Evolutionary conservation across 2,888 invertebrate genomes (phyloP), one percentile per base, ranked within the genome.

Genomic region (Endotricha flammealis): DNA sequence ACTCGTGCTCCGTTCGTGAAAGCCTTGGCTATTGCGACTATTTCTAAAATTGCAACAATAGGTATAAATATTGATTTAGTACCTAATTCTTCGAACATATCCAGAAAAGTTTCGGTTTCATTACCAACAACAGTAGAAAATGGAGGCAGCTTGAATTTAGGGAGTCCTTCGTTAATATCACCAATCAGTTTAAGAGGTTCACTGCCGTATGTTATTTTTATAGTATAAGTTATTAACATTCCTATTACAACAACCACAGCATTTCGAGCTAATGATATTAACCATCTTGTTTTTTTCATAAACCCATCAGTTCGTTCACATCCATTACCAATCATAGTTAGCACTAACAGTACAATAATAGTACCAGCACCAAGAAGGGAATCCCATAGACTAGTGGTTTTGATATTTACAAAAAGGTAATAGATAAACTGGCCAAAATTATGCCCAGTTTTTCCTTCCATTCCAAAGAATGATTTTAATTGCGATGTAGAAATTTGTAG

Each of bases 401-500:
- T 74, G 14, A 95, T 90, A 45, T 92, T 87, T 0, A 72, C 47
- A 25, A 92, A 71, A 25, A 94, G 88, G 52, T 90, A 87, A 20
- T 78, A 76, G 64, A 91, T 76, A 0, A 92, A 89, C 29, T 89
- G 88, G 0, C 91, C 61, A 55, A 95, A 93, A 29, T 87, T 89
- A 53, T 91, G 90, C 8, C 92, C 90, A 25, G 89, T 88, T 36
- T 89, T 79, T 28, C 83, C 81, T 3, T 41, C 36, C 1, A 93
- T 81, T 3, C 94, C 95, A 32, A 95, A 88, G 8, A 95, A 79
- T 12, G 90, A 87, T 62, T 93, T 94, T 3, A 95, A 66, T 64
- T 96, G 96, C 0, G 94, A 90, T n/a, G 92, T 90, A 8, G 91
- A 94, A 45, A 96, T 95, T 44, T 93, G 95, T 8, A 95, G 70